Percentiles rank a stretch among this genome's conserved stretches.
Conservation (phyloP, 1,140 invertebrate genomes). For the Zaprionus tsacasi region DNA sequence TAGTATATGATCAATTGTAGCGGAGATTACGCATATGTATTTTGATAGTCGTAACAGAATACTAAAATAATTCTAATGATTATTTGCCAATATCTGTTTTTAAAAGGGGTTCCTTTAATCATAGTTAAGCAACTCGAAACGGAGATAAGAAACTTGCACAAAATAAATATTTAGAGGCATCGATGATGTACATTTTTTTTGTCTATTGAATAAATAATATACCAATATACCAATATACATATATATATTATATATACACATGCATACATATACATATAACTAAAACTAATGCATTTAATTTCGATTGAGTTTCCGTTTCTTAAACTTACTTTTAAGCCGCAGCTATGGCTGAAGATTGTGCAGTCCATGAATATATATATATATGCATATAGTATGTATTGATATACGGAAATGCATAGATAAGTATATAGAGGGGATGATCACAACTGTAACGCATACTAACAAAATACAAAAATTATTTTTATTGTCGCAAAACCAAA, state of each 20-base stretch:
- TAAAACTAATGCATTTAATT: slow-evolving; percentile 35
- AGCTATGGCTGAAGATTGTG: slow-evolving; percentile 4
- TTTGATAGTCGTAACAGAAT: slow-evolving; percentile 7
- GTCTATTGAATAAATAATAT: slow-evolving; percentile 18
- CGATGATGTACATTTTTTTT: slow-evolving; percentile 10
- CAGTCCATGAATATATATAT: slow-evolving; percentile 9
- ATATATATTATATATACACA: slow-evolving; percentile 31
- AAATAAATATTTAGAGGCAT: slow-evolving; percentile 30
- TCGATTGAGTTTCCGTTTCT: neutral
- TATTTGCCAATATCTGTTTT: slow-evolving; percentile 22
- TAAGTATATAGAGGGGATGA: neutral
- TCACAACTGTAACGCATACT: slow-evolving; percentile 13
- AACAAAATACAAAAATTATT: slow-evolving; percentile 58
- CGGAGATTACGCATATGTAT: slow-evolving; percentile 3
- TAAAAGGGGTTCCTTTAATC: slow-evolving; percentile 31
- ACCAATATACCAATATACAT: slow-evolving; percentile 20
- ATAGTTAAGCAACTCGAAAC: slow-evolving; percentile 15
- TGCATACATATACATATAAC: slow-evolving; percentile 43
- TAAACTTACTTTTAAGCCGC: neutral
- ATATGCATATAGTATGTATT: slow-evolving; percentile 3
- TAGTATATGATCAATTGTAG: slow-evolving; percentile 27
- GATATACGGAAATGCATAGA: slow-evolving; percentile 13
- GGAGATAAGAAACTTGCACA: slow-evolving; percentile 38
- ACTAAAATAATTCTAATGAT: neutral
- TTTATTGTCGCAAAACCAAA: slow-evolving; percentile 64